Base-by-base conservation (phyloP, 2,113 vertebrate species). In the Eonycteris spelaea region DNA sequence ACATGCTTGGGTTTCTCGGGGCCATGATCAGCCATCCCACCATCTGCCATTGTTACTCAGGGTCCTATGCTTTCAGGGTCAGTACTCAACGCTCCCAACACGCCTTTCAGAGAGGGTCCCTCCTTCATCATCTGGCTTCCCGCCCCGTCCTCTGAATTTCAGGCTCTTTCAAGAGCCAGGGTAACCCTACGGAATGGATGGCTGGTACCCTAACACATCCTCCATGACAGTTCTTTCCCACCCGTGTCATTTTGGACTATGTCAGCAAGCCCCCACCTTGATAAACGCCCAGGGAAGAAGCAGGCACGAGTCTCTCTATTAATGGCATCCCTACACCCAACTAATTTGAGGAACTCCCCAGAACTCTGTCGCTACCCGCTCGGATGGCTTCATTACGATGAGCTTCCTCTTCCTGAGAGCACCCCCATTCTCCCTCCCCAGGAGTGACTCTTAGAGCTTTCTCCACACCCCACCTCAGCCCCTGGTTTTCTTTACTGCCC, bases 171-270 rank as follows among this genome's bases (percentile, higher is more conserved):
- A 24, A 33, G 21, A 75, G 33, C 30, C 55, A 26, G 14, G 40
- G 48, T 35, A 28, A 28, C 45, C 21, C 12, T 12, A 28, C 28
- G 4, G 40, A n/a, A 16, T 12, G 33, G 48, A 45, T 12, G 22
- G 13, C 1, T 12, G 40, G n/a, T 7, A 6, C 2, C 48, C 63
- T 26, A 3, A 22, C 1, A 15, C 1, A 5, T 8, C 18, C 70
- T 91, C 57, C 59, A 40, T 1, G 3, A 63, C 7, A 35, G 5
- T 15, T 55, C 71, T 63, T 28, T 14, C 35, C 70, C 26, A 68
- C 2, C 26, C 51, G 75, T 43, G 33, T 14, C 33, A 6, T 45
- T 35, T n/a, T 1, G 0, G 9, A 11, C 2, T 11, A 12, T 0
- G 2, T 38, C 45, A 33, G 70, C 0, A 43, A 43, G 11, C 24